These are phyloP conservation scores for Alligator mississippiensis DNA, from an alignment of 2,113 vertebrate genomes.

Conservation along the genomic window DNA sequence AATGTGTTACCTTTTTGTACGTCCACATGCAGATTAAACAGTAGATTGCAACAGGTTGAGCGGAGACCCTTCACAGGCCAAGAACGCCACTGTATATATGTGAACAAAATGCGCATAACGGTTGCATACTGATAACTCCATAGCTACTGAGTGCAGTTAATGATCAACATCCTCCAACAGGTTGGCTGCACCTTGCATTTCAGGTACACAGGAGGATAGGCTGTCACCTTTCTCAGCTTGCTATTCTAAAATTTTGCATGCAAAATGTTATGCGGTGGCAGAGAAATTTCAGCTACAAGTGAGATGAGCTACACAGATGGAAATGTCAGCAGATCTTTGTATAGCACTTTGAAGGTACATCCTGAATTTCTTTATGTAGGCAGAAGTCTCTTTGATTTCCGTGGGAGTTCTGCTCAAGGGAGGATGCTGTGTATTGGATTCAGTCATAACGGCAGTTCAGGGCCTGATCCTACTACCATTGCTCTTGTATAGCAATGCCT, in stretches of 20 bases:
- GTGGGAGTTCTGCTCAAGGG: neutral
- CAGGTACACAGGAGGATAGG: neutral
- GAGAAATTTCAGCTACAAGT: rapidly evolving
- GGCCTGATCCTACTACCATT: neutral
- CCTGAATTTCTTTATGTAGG: neutral
- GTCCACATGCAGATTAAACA: neutral
- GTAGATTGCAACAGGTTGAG: neutral
- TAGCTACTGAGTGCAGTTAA: rapidly evolving
- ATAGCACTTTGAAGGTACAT: neutral
- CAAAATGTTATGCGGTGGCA: neutral
- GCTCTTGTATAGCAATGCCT: neutral
- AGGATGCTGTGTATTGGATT: neutral
- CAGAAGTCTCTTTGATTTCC: rapidly evolving
- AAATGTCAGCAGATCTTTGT: neutral
- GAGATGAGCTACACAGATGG: neutral
- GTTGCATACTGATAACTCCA: rapidly evolving
- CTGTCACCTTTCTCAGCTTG: neutral
- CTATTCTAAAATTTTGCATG: rapidly evolving
- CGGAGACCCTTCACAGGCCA: rapidly evolving
- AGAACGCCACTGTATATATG: rapidly evolving
- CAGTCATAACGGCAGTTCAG: neutral
- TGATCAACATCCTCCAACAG: rapidly evolving
- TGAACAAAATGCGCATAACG: neutral
- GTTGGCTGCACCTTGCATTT: rapidly evolving
- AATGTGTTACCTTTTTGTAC: neutral